phyloP scores from a whole-genome alignment of 2,113 vertebrate genomes.

The Menidia beryllina region DNA sequence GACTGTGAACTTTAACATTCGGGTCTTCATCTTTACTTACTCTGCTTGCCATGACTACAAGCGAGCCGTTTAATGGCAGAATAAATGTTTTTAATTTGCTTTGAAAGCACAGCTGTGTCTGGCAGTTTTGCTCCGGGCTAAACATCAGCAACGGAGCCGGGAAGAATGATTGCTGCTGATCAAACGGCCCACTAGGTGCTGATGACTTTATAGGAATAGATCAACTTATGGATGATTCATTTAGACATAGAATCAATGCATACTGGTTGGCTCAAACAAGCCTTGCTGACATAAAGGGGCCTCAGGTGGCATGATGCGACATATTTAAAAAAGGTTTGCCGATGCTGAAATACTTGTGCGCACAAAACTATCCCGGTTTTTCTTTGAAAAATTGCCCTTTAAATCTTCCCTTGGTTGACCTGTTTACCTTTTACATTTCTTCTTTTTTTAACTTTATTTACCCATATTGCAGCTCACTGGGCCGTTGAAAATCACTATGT shows the following conservation, averaged over 20 bases:
- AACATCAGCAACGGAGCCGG: conserved; percentile 33
- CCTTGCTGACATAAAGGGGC: conserved; percentile 20
- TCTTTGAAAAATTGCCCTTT: conserved; percentile 1
- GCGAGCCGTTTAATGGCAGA: conserved; percentile 34
- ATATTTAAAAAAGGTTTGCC: neutral
- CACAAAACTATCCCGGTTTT: neutral
- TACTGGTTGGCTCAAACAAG: conserved; percentile 38
- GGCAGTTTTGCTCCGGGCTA: conserved; percentile 37
- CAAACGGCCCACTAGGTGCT: conserved; percentile 49
- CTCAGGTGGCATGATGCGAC: neutral
- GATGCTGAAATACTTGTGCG: neutral
- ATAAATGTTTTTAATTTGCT: conserved; percentile 65
- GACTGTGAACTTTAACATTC: conserved; percentile 8
- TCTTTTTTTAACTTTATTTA: conserved; percentile 12
- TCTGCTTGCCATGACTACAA: conserved; percentile 21
- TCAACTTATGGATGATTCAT: conserved; percentile 71
- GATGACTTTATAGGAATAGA: conserved; percentile 60
- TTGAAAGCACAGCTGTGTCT: conserved; percentile 26
- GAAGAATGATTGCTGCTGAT: conserved; percentile 68
- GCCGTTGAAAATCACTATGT: conserved; percentile 11
- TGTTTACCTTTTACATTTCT: neutral
- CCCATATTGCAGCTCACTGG: conserved; percentile 2
- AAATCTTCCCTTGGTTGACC: conserved; percentile 2
- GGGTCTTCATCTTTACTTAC: neutral
- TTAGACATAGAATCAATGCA: conserved; percentile 60